Conservation (phyloP, 1,140 invertebrate species). For the Lineus longissimus region DNA sequence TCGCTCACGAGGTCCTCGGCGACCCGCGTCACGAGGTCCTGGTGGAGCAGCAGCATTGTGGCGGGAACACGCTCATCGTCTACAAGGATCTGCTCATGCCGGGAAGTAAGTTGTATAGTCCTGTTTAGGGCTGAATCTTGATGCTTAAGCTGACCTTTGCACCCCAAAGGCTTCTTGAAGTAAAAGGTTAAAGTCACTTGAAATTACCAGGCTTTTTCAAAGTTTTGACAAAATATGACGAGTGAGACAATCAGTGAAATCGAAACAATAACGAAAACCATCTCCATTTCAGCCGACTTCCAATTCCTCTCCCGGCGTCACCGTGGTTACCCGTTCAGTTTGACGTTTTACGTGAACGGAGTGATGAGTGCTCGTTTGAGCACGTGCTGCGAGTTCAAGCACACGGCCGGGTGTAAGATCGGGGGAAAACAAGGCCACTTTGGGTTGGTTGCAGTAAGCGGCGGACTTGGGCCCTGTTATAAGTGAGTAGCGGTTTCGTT, state of each 20-base stretch:
- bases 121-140: too few species aligned
- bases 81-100: conserved; percentile 45
- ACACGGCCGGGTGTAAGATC: conserved; percentile 40
- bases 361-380: conserved; percentile 46
- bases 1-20: conserved; percentile 34
- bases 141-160: not conserved
- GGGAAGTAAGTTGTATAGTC: conserved; percentile 44
- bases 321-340: conserved; percentile 51
- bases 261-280: too few species aligned
- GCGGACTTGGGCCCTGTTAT: conserved; percentile 43
- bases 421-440: conserved; percentile 52
- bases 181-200: not conserved
- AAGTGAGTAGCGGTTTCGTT: too few species aligned
- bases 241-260: too few species aligned
- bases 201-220: too few species aligned
- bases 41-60: conserved; percentile 54
- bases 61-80: conserved; percentile 52
- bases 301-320: conserved; percentile 51
- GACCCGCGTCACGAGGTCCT: conserved; percentile 44
- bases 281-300: conserved; percentile 47
- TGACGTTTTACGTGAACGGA: conserved; percentile 51
- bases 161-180: not conserved
- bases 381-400: conserved; percentile 54
- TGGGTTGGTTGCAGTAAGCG: conserved; percentile 34
- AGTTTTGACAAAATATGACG: too few species aligned